These are phyloP conservation scores for Panurus biarmicus DNA, from an alignment of 2,113 vertebrate genomes.

Conservation along the genomic window DNA sequence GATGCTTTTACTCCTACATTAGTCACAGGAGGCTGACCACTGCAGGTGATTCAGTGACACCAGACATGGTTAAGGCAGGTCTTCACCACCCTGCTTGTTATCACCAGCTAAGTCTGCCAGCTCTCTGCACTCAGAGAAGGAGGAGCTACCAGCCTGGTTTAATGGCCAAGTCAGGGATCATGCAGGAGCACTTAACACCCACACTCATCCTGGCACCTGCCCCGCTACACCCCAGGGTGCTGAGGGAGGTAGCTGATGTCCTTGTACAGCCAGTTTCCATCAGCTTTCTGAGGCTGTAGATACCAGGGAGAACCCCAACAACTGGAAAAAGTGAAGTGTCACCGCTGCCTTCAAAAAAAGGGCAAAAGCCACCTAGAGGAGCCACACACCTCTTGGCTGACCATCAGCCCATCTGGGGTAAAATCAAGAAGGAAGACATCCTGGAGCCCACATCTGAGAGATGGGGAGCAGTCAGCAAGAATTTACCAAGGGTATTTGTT, in stretches of 20 bases:
- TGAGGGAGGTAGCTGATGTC: background rate
- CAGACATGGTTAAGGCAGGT: background rate
- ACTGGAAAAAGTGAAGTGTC: background rate
- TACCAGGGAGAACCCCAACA: background rate
- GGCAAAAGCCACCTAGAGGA: background rate
- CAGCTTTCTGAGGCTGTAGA: background rate
- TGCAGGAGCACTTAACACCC: background rate
- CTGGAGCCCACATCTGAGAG: background rate
- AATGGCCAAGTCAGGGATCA: too few species aligned
- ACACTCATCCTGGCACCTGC: rapidly evolving
- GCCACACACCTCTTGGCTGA: rapidly evolving
- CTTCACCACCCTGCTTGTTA: background rate
- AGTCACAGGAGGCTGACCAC: too few species aligned
- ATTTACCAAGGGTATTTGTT: background rate
- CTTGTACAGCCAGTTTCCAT: background rate
- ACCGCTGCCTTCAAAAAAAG: background rate
- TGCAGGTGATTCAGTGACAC: background rate
- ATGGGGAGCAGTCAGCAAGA: rapidly evolving
- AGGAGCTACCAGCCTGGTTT: background rate
- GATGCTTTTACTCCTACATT: background rate
- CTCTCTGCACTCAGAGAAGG: background rate
- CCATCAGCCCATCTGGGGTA: rapidly evolving
- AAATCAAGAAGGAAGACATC: background rate
- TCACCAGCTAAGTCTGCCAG: background rate
- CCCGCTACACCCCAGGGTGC: background rate